Base-by-base conservation (phyloP, 2,113 vertebrate genomes). In the Semnornis frantzii region DNA sequence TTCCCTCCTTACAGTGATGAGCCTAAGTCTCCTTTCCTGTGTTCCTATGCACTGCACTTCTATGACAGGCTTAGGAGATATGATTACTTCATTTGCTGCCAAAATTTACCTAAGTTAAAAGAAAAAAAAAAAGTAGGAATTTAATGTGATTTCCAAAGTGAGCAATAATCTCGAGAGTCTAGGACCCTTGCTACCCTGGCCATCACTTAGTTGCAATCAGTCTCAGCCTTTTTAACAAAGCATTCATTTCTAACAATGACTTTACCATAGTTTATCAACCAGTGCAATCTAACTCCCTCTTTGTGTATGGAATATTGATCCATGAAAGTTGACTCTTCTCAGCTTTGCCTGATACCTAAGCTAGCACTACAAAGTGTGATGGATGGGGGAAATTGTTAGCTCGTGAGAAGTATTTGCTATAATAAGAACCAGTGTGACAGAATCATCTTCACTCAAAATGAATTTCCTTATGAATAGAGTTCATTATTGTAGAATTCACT, bases 221-320 rank as follows among this genome's bases (percentile, higher is more conserved):
- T 81, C 57, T 79, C 20, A 50, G 54, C 33, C 77, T 42, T 62
- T 93, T 92, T 85, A 90, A 95, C 23, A 91, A 85, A 73, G 7
- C 66, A 93, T 37, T 90, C 82, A 86, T 93, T 91, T 93, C 66
- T 82, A 88, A 24, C 44, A 86, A 75, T 62, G 20, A 18, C 5
- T 85, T 90, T 84, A 59, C 63, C 27, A 63, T 82, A 82, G 76
- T 76, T 90, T 88, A 82, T 72, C 66, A 89, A 19, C 5, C 33
- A 55, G 9, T 37, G 19, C 28, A 82, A 50, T 76, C 15, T 72
- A 39, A 83, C 3, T 15, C 19, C 27, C 6, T 2, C 31, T 86
- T 76, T 83, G n/a, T 78, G 21, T 71, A 48, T 87, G 55, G 66
- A 86, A 82, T 92, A 92, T 82, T 79, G 86, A 94, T 92, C 69